Evolutionary conservation across 2,113 vertebrate species (phyloP), one percentile per base, ranked within the genome.

Genomic region (Phrynosoma platyrhinos): DNA sequence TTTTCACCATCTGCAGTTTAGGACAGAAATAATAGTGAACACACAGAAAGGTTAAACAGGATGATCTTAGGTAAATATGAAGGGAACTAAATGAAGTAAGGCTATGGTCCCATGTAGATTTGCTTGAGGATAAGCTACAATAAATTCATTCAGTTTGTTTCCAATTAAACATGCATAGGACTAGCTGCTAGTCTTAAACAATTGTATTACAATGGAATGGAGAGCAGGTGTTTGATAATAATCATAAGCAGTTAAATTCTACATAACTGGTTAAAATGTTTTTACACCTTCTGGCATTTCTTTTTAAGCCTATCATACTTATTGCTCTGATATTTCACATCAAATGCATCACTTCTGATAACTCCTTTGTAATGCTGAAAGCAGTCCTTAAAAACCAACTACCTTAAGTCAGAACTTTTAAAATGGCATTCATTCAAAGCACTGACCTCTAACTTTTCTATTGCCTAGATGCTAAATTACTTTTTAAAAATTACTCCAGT

Each of bases 301-400:
- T 91, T 72, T 92, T 91, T 96, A 25, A 62, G 86, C 92, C 88
- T 86, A 69, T 92, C 88, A 92, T 66, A 93, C 90, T 75, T 95
- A 95, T 92, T 90, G 89, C 1, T 82, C 87, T 55, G 64, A 76
- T 62, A 47, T 2, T 71, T 83, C 69, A 85, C 25, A 18, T 21
- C 16, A 77, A 66, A 9, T 18, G 16, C 36, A 64, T 76, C 10
- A 77, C 21, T 77, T 64, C 55, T 92, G 72, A 94, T 78, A 69
- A 66, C 92, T 80, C 86, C 93, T 92, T 90, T 16, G 21, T 88
- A 87, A 95, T 94, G 90, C 91, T 90, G 87, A 95, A 96, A 91
- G 71, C 58, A 42, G 21, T 32, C 6, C 18, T 9, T 64, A 75
- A 82, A 36, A 69, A 42, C 64, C 84, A 91, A 93, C 89, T 40